These are phyloP conservation scores for Scotopteryx bipunctaria DNA, from an alignment of 2,888 invertebrate genomes.

Conservation along the genomic window DNA sequence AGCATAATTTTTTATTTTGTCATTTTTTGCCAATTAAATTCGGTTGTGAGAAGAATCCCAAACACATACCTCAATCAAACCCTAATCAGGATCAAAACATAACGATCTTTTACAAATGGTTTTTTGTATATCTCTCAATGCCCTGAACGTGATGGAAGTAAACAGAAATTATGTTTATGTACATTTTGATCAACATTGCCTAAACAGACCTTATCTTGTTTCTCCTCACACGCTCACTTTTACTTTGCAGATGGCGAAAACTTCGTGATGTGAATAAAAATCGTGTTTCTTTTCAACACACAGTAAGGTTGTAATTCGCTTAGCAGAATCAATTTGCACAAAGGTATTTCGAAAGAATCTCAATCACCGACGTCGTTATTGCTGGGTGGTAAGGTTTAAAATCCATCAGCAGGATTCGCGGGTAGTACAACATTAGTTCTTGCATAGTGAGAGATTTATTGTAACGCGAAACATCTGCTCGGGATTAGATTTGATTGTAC, in stretches of 20 bases:
- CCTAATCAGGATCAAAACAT: background rate
- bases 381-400: background rate
- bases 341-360: conserved; percentile 5
- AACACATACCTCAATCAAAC: background rate
- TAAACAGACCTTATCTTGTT: conserved; percentile 15
- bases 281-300: conserved; percentile 1
- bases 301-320: conserved; percentile 7
- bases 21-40: background rate
- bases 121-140: no score
- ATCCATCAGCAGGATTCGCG: background rate
- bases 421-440: conserved; percentile 7
- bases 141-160: background rate
- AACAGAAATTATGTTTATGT: background rate
- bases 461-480: conserved; percentile 32
- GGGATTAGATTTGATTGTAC: conserved; percentile 30
- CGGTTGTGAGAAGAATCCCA: no score
- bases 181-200: background rate
- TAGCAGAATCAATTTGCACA: conserved; percentile 1
- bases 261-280: conserved; percentile 17
- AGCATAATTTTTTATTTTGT: background rate
- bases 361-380: background rate
- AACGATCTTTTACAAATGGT: background rate
- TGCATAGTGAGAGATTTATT: conserved; percentile 32
- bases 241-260: conserved; percentile 18
- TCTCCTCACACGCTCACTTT: conserved; percentile 7